A percentile compares a stretch with the other conserved stretches of the same genome.
These are phyloP conservation scores for Drosophila kambysellisi DNA, from an alignment of 2,888 invertebrate genomes.

Conservation along the genomic window DNA sequence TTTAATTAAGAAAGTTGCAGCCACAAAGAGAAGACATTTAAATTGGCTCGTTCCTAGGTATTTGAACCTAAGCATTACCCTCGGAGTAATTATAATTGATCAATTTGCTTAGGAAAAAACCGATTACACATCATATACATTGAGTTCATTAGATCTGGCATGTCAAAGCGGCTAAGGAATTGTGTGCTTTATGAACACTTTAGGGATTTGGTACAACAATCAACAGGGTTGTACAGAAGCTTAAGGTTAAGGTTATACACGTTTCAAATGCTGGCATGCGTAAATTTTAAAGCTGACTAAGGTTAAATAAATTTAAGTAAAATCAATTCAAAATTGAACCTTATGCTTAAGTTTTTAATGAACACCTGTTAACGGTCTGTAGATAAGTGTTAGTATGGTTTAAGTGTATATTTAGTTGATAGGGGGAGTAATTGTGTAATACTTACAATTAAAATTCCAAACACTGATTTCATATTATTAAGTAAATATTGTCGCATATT, in stretches of 20 bases:
- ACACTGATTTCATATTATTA: neutral
- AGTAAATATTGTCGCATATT: neutral
- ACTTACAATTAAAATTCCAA: constrained; percentile 25
- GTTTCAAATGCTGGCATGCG: neutral
- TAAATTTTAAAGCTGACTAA: neutral
- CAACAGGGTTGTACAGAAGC: neutral
- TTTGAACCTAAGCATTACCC: neutral
- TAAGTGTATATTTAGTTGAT: neutral
- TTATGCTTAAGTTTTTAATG: neutral
- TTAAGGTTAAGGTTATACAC: neutral
- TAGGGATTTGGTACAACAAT: neutral
- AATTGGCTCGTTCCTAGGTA: neutral
- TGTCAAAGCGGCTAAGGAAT: neutral
- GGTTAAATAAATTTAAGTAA: neutral
- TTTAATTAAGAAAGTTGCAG: neutral
- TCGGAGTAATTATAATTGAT: neutral
- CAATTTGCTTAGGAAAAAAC: neutral
- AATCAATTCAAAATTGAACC: neutral
- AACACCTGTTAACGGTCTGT: constrained; percentile 35
- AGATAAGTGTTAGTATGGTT: neutral
- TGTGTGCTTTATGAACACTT: neutral
- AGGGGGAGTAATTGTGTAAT: neutral
- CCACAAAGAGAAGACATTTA: neutral
- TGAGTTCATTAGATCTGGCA: neutral
- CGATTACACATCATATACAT: neutral